A percentile compares a stretch with the other conserved stretches of the same genome.
These are phyloP conservation scores for Rhynchomys soricoides DNA, from an alignment of 2,113 vertebrate species.

Conservation along the genomic window DNA sequence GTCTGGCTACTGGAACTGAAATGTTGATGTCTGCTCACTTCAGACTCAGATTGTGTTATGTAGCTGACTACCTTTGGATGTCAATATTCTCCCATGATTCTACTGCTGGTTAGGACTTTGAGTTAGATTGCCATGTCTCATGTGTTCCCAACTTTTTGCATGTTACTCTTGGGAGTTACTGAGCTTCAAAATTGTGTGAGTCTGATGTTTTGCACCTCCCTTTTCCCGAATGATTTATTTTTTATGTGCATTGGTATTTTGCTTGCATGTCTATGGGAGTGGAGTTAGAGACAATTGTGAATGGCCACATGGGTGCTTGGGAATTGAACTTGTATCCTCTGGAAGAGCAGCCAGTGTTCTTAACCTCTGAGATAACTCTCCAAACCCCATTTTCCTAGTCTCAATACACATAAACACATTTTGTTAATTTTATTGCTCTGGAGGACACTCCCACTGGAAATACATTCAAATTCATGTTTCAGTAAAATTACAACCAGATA, in stretches of 20 bases:
- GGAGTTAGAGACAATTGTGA: too few relatives aligned
- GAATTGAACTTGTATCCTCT: too few relatives aligned
- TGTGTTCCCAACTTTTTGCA: not conserved
- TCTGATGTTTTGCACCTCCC: not conserved
- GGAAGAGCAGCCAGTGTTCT: too few relatives aligned
- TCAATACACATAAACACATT: not conserved
- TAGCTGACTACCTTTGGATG: not conserved
- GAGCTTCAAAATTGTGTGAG: not conserved
- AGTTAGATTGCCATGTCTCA: not conserved
- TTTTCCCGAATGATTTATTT: too few relatives aligned
- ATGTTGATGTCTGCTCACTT: not conserved
- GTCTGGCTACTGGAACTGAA: not conserved
- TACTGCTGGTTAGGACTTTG: not conserved
- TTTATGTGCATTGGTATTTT: too few relatives aligned
- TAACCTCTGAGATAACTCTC: too few relatives aligned
- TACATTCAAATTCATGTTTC: not conserved
- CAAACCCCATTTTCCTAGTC: not conserved
- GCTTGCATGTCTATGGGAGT: too few relatives aligned
- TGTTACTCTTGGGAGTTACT: not conserved
- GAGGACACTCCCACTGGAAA: not conserved
- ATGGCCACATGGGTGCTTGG: too few relatives aligned
- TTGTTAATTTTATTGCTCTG: not conserved
- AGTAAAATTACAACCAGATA: not conserved
- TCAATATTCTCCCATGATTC: not conserved
- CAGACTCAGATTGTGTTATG: not conserved